phyloP scores from a whole-genome alignment of 2,888 invertebrate species.

The Drosophila differens region DNA sequence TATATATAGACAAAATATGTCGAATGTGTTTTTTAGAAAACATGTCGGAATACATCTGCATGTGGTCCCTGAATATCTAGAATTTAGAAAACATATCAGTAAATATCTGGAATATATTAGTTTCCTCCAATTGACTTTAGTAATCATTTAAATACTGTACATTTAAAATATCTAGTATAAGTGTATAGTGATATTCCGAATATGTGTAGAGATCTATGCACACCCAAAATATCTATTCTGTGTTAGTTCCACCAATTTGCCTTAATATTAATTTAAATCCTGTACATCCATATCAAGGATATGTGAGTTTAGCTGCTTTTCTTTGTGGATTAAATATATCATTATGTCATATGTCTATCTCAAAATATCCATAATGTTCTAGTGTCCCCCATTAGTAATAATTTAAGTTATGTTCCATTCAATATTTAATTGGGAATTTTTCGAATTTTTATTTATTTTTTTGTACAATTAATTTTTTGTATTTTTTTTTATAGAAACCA shows the following conservation, averaged over 20 bases:
- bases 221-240: not conserved
- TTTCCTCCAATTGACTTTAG: not conserved
- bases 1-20: not conserved
- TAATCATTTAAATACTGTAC: no score
- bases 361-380: not conserved
- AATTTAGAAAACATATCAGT: not conserved
- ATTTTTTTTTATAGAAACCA: no score
- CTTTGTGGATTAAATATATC: not conserved
- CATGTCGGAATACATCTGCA: not conserved
- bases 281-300: not conserved
- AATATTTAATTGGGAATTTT: not conserved
- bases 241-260: not conserved
- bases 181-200: not conserved
- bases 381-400: not conserved
- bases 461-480: no score
- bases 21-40: not conserved
- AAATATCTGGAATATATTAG: not conserved
- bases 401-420: not conserved
- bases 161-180: no score
- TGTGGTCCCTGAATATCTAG: not conserved
- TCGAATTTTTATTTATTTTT: not conserved
- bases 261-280: not conserved
- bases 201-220: not conserved
- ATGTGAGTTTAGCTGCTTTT: not conserved
- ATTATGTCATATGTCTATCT: not conserved